Percentiles rank a stretch among this genome's conserved stretches.
phyloP scores from a whole-genome alignment of 2,888 invertebrate genomes.

The Campaea margaritaria region DNA sequence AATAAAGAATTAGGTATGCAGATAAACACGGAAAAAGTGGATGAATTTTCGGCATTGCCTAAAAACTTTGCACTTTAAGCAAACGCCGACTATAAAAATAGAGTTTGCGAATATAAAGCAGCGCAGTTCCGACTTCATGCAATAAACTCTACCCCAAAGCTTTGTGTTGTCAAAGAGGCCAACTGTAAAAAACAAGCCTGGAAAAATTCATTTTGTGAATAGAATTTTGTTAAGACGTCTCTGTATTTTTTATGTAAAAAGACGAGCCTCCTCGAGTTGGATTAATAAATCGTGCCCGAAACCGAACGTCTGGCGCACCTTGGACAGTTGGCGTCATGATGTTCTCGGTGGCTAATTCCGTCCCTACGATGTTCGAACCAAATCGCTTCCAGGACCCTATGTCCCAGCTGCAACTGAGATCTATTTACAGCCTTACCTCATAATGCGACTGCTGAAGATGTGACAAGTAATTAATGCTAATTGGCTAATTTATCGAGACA shows the following conservation, averaged over 20 bases:
- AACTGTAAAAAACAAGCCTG: constrained; percentile 9
- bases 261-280: too few species aligned
- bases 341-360: too few species aligned
- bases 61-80: constrained; percentile 37
- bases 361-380: too few species aligned
- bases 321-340: too few species aligned
- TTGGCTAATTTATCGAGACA: too few species aligned
- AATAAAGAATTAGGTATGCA: constrained; percentile 3
- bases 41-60: constrained; percentile 26
- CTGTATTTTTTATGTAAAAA: not conserved
- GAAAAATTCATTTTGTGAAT: not conserved
- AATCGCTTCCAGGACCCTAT: too few species aligned
- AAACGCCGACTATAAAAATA: constrained; percentile 35
- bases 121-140: constrained; percentile 39
- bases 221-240: not conserved
- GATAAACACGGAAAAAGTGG: constrained; percentile 6
- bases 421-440: too few species aligned
- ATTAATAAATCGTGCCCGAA: too few species aligned
- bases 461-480: too few species aligned
- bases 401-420: too few species aligned
- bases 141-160: constrained; percentile 37
- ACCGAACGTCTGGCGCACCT: too few species aligned
- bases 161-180: constrained; percentile 11
- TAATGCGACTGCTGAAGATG: too few species aligned
- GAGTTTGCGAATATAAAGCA: constrained; percentile 25